Evolutionary conservation across 2,888 invertebrate genomes (phyloP), one percentile per base, ranked within the genome.

Genomic region (Cheilosia vulpina): DNA sequence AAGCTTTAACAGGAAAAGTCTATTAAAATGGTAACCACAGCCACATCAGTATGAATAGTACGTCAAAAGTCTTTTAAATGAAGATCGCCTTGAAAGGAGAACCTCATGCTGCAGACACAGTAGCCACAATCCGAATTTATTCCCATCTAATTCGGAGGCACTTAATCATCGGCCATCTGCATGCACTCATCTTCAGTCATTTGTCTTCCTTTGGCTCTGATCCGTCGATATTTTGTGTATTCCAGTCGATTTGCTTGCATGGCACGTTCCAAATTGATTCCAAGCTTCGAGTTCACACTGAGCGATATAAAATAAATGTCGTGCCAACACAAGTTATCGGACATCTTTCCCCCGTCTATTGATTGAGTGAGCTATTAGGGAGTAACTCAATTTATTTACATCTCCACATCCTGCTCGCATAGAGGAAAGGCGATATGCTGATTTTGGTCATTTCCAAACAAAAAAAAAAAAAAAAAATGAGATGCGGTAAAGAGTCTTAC

Each of bases 221-320:
- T 52, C 76, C 43, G 52, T 17, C 15, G 60, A 21, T 52, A 68
- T 68, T 52, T 68, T 43, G 31, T 68, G 31, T 60, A 68, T 76
- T 43, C 45, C 17, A 73, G 62, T 17, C 71, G 65, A 65, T 82
- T 82, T 71, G 52, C 71, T 65, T 60, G 65, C 82, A 27, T 53
- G 45, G 45, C 77, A 82, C 82, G 71, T 82, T 52, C 71, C 58
- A 60, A 71, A 82, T 82, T 82, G 77, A 60, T 77, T 77, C 45
- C 27, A 24, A 71, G 27, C 65, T 38, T 58, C 41, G 69, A 58
- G 43, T 65, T 9, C 15, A 52, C 15, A 62, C 19, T 71, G 63
- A 63, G 57, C 63, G 77, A 65, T 77, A 15, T 6, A 52, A 5
- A 24, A 24, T 21, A 15, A 50, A 58, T 41, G 53, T 68, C 58